These are phyloP conservation scores for Sclerodermus sp. DNA, from an alignment of 2,888 invertebrate species.

Conservation along the genomic window DNA sequence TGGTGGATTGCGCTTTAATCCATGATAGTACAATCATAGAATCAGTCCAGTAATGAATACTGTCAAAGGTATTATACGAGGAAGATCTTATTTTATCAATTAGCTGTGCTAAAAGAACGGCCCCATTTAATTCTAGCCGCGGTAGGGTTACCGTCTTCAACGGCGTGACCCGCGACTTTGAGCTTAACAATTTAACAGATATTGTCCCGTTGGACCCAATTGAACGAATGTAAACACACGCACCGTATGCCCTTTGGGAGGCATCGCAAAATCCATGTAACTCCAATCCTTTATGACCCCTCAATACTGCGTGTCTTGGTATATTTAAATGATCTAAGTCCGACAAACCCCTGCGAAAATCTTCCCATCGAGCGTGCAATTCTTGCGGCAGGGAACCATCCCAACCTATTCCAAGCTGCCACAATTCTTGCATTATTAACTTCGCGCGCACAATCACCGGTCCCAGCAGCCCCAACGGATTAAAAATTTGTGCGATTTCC, in stretches of 20 bases:
- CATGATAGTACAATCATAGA: too few species aligned
- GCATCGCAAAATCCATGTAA: constrained; percentile 1
- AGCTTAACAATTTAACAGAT: too few species aligned
- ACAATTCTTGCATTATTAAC: neutral
- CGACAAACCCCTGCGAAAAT: neutral
- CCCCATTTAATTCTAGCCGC: neutral
- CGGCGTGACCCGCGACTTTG: too few species aligned
- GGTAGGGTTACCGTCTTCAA: neutral
- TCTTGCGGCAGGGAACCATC: neutral
- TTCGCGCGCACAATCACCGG: neutral
- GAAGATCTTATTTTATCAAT: neutral
- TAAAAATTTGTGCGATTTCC: neutral
- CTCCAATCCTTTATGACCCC: neutral
- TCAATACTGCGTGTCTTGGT: neutral
- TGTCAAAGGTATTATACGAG: too few species aligned
- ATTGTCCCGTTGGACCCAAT: neutral
- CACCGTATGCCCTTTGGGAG: neutral
- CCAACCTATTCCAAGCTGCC: neutral
- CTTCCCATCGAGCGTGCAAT: neutral
- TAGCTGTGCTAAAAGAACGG: neutral
- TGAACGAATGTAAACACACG: neutral
- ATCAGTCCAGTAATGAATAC: too few species aligned
- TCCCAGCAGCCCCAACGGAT: neutral
- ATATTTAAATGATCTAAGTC: neutral
- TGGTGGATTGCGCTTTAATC: too few species aligned